Evolutionary conservation across 2,797 vertebrate genomes (phyloP), one percentile per base, ranked within the genome.

Genomic region (Cygnus olor): DNA sequence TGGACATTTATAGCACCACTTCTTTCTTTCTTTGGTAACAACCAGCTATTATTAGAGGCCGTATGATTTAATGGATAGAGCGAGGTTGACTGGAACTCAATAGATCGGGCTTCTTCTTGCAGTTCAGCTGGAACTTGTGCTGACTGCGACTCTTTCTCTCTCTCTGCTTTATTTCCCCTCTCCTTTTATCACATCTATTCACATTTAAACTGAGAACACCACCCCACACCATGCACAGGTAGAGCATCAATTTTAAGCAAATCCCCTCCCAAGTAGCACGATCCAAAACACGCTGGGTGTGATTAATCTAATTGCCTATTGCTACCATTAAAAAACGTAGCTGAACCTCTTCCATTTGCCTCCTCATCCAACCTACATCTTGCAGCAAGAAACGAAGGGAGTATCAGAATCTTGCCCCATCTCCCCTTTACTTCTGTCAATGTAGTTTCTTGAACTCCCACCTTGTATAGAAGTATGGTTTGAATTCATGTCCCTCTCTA

Each of bases 51-150:
- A 92, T 74, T 92, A 92, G 90, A 90, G 71, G 61, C 54, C 8
- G 0, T 54, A 63, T 32, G 79, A 94, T 83, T 78, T 94, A 95
- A 87, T 34, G 69, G 71, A 40, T 7, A 30, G 38, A 71, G 58
- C 42, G 27, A 87, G 78, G 71, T 5, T 87, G 72, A 82, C 11
- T 85, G 84, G 68, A 95, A 87, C 78, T 93, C 57, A 32, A 40
- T 56, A 94, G 61, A 94, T 80, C 65, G 40, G 28, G 24, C 89
- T 69, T 83, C 63, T 88, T 90, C 76, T 76, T 56, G 61, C 66
- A 94, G 36, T 70, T 95, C 86, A 94, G 84, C 61, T 84, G 7
- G 57, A 88, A 83, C 72, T 83, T 87, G 56, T 80, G 93, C 86
- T 92, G 80, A 91, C 65, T 38, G 60, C 14, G 24, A 54, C 79